phyloP scores from a whole-genome alignment of 2,113 vertebrate species.

The Cephalopholis sonnerati region DNA sequence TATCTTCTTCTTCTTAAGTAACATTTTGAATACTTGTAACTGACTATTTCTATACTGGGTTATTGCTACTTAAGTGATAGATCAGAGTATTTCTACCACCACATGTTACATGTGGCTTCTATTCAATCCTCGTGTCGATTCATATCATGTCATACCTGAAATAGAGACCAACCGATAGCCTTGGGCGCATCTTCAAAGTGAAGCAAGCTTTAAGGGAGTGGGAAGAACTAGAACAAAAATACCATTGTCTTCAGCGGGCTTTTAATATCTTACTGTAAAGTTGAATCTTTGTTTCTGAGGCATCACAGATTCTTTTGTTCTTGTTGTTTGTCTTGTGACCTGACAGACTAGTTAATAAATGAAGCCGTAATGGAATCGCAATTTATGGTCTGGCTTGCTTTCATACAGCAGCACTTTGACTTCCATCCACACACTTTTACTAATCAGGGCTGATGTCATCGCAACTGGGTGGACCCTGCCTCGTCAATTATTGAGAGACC shows the following conservation, averaged over 20 bases:
- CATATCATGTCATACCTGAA: neutral
- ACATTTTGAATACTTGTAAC: too few relatives aligned
- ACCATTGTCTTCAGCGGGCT: neutral
- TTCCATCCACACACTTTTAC: conserved; percentile 28
- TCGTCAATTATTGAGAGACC: conserved; percentile 70
- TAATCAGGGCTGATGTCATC: conserved; percentile 65
- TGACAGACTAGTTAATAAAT: conserved; percentile 13
- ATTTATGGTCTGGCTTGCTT: conserved; percentile 12
- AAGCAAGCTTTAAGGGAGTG: neutral
- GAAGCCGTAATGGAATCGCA: conserved; percentile 11
- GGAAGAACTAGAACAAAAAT: neutral
- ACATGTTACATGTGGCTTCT: too few relatives aligned
- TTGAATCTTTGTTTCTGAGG: neutral
- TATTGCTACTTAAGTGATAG: too few relatives aligned
- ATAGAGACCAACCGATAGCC: neutral
- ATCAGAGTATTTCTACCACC: too few relatives aligned
- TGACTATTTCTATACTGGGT: too few relatives aligned
- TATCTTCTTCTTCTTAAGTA: too few relatives aligned
- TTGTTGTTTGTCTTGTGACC: conserved; percentile 4
- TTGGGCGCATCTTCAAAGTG: neutral
- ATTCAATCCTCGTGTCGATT: neutral
- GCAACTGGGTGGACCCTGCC: conserved; percentile 38
- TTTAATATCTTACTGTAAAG: conserved; percentile 28
- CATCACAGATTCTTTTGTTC: conserved; percentile 1
- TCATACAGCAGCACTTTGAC: conserved; percentile 25